Percentiles rank a stretch among this genome's conserved stretches.
phyloP scores from a whole-genome alignment of 2,113 vertebrate species.

The Ifrita kowaldi region DNA sequence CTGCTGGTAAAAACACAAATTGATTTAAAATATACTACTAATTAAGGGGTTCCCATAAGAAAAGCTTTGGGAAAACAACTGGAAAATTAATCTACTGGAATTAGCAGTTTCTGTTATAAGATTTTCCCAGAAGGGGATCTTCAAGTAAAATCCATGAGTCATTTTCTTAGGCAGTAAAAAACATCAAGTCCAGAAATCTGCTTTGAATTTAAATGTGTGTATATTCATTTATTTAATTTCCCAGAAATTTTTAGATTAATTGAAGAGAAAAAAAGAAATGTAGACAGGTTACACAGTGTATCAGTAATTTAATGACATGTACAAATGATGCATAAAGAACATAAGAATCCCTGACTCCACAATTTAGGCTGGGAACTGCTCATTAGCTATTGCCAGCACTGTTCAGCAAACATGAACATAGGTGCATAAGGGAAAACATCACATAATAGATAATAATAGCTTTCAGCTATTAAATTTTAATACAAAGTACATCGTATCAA shows the following conservation, averaged over 20 bases:
- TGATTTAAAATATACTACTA: conserved; percentile 3
- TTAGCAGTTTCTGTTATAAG: conserved; percentile 12
- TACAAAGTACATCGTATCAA: not conserved
- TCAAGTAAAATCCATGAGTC: not conserved
- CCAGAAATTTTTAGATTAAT: not conserved
- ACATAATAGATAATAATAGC: not conserved
- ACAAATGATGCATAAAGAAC: not conserved
- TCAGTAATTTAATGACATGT: not conserved
- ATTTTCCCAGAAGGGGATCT: conserved; percentile 17
- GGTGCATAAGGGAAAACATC: not conserved
- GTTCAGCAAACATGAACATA: not conserved
- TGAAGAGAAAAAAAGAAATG: not conserved
- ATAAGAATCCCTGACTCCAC: not conserved
- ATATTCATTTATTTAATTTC: not conserved
- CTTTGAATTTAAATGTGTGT: not conserved
- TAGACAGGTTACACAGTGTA: not conserved
- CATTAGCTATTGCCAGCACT: not conserved
- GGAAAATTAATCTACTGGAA: conserved; percentile 39
- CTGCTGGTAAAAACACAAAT: not conserved
- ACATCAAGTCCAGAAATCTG: not conserved
- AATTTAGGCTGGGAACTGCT: not conserved
- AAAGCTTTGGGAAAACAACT: not conserved
- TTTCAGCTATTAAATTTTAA: not conserved
- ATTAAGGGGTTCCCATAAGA: not conserved
- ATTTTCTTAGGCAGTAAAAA: not conserved